Percentiles rank a stretch among this genome's conserved stretches.
Conservation (phyloP, 2,797 vertebrate genomes). For the Lepus oiostolus region DNA sequence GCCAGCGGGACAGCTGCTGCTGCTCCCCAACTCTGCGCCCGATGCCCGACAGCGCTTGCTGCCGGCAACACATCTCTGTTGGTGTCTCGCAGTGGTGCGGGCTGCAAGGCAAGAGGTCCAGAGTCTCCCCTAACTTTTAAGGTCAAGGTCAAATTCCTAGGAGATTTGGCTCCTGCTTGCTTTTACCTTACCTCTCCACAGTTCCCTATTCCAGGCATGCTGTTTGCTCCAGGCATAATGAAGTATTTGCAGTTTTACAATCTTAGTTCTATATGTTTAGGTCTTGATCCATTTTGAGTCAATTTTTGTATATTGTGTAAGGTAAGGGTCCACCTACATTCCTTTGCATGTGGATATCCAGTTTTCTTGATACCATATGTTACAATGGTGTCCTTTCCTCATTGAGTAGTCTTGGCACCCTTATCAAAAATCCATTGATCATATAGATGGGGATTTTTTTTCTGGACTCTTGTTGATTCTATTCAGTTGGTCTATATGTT, state of each 20-base stretch:
- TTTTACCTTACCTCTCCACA: neutral
- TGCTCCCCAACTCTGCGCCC: no score
- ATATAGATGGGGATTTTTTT: neutral
- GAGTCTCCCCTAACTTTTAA: neutral
- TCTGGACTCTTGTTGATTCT: neutral
- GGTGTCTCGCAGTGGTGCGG: no score
- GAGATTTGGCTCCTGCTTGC: neutral
- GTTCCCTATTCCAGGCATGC: neutral
- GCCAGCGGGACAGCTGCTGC: no score
- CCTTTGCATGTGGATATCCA: neutral
- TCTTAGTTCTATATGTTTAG: neutral
- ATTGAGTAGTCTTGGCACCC: neutral
- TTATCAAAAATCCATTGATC: neutral
- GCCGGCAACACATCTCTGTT: no score
- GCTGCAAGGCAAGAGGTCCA: no score
- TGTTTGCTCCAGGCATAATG: slow-evolving; percentile 9
- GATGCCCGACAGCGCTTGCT: no score
- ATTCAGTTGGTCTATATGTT: neutral
- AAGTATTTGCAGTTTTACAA: neutral
- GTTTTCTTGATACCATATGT: neutral
- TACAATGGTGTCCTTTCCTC: neutral
- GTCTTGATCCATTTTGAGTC: neutral
- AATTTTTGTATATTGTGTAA: slow-evolving; percentile 1
- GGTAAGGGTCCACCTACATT: neutral
- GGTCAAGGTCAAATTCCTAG: neutral